phyloP scores from a whole-genome alignment of 2,888 invertebrate species.

The Orchesella flavescens region DNA sequence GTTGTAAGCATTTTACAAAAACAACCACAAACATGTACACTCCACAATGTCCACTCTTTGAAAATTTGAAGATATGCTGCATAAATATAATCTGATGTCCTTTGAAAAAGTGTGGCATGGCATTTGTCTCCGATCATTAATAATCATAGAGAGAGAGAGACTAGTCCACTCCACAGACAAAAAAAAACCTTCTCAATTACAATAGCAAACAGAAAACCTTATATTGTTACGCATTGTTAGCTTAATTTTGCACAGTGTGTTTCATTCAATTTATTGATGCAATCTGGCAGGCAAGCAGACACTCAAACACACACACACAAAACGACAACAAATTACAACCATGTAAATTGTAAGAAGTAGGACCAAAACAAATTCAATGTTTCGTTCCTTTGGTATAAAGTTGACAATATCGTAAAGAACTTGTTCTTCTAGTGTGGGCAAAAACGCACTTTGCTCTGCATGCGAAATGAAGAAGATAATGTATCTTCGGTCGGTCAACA shows the following conservation, averaged over 20 bases:
- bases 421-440: background rate
- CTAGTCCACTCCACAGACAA: background rate
- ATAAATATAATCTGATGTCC: background rate
- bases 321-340: background rate
- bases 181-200: background rate
- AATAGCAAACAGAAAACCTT: background rate
- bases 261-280: background rate
- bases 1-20: background rate
- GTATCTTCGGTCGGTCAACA: background rate
- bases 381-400: too few relatives aligned
- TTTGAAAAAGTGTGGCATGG: slow-evolving; percentile 35
- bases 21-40: background rate
- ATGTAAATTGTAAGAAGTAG: background rate
- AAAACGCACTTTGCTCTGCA: background rate
- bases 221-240: background rate
- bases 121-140: slow-evolving; percentile 49
- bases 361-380: slow-evolving; percentile 13
- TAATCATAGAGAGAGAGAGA: slow-evolving; percentile 1
- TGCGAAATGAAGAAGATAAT: slow-evolving; percentile 1
- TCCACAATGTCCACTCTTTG: too few relatives aligned
- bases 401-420: background rate
- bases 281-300: background rate
- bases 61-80: slow-evolving; percentile 6
- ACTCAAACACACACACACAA: background rate
- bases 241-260: background rate